Percentiles rank a stretch among this genome's conserved stretches.
Evolutionary conservation across 2,888 invertebrate genomes (phyloP).

Genomic region (Drosophila peninsularis): DNA sequence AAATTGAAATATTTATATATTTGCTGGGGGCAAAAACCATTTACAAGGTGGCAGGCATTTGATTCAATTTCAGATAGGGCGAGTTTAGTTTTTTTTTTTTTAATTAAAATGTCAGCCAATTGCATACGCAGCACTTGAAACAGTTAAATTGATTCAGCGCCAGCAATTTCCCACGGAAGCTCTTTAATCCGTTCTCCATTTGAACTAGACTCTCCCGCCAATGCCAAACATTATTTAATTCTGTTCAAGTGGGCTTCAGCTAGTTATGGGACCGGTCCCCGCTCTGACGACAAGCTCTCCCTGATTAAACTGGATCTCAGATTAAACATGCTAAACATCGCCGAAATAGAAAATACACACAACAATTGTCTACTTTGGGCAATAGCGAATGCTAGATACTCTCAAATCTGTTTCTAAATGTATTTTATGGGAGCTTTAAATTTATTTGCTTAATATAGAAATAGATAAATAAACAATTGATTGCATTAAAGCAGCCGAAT

Average conservation of each 20-base stretch:
- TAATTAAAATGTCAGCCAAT: slow-evolving; percentile 51
- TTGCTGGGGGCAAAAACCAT: slow-evolving; percentile 6
- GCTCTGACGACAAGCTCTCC: not conserved
- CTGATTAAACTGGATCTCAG: slow-evolving; percentile 26
- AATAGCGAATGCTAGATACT: not conserved
- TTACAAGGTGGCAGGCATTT: slow-evolving; percentile 5
- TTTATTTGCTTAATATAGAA: too few relatives aligned
- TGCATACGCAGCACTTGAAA: slow-evolving; percentile 8
- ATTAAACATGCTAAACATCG: slow-evolving; percentile 24
- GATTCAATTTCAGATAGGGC: slow-evolving; percentile 71
- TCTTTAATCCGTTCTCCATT: slow-evolving; percentile 44
- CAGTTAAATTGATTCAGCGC: slow-evolving; percentile 36
- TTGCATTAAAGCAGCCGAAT: too few relatives aligned
- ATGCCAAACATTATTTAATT: slow-evolving; percentile 62
- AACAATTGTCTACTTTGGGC: not conserved
- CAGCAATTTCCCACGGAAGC: slow-evolving; percentile 43
- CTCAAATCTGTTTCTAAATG: not conserved
- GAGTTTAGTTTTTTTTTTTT: slow-evolving; percentile 34
- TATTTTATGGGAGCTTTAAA: too few relatives aligned
- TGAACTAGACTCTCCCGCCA: slow-evolving; percentile 23
- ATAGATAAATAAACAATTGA: too few relatives aligned
- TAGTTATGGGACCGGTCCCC: slow-evolving; percentile 51
- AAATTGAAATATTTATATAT: slow-evolving; percentile 38
- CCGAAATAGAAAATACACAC: not conserved
- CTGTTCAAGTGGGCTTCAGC: slow-evolving; percentile 51